These are phyloP conservation scores for Eudasyphora cyanicolor DNA, from an alignment of 2,888 invertebrate species.

Conservation along the genomic window DNA sequence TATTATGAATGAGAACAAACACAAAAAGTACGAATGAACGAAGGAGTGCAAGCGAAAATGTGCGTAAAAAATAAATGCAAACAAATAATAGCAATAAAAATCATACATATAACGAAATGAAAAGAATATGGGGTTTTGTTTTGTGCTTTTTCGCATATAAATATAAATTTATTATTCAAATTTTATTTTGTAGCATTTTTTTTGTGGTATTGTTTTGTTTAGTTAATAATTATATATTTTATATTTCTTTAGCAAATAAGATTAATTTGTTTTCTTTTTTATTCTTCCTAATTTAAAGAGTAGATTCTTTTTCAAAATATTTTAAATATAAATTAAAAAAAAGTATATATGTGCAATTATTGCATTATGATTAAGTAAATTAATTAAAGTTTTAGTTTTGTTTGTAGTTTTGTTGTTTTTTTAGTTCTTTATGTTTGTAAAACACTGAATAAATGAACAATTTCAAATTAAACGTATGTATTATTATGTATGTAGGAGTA, in stretches of 20 bases:
- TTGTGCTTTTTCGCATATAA: slow-evolving; percentile 62
- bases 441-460: slow-evolving; percentile 53
- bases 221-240: slow-evolving; percentile 47
- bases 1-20: neutral
- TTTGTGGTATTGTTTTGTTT: slow-evolving; percentile 52
- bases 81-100: neutral
- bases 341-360: slow-evolving; percentile 58
- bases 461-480: slow-evolving; percentile 46
- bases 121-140: slow-evolving; percentile 42
- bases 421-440: slow-evolving; percentile 56
- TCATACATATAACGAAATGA: slow-evolving; percentile 33
- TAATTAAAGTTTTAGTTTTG: slow-evolving; percentile 57
- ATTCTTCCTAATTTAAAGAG: slow-evolving; percentile 59
- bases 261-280: slow-evolving; percentile 52
- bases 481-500: slow-evolving; percentile 15
- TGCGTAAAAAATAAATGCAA: neutral
- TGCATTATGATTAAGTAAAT: slow-evolving; percentile 60
- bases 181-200: slow-evolving; percentile 46
- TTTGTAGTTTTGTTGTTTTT: slow-evolving; percentile 54
- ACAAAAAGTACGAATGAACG: neutral
- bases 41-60: neutral
- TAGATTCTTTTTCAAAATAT: slow-evolving; percentile 55
- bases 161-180: slow-evolving; percentile 64
- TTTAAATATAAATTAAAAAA: slow-evolving; percentile 67
- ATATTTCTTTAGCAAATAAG: slow-evolving; percentile 61